Base-by-base conservation (phyloP, 2,797 vertebrate genomes). In the Acanthurus leucopareius region DNA sequence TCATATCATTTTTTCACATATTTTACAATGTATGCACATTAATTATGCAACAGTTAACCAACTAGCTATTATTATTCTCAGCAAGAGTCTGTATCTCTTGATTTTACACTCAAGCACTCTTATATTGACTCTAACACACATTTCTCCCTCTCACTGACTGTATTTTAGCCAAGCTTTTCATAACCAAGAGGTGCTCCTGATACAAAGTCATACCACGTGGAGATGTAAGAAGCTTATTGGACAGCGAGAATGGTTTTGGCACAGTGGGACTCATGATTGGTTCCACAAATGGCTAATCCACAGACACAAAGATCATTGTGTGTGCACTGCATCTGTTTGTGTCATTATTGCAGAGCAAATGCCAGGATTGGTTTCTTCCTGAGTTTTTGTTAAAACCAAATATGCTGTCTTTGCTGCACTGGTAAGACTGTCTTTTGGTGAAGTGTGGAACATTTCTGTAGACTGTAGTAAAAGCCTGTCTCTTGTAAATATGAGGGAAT, bases 201-300 rank as follows among this genome's bases (percentile, higher is more conserved):
- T 75, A 60, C 62, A 90, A 66, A 86, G 79, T 67, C 71, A 82
- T 65, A 77, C 14, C 35, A 25, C 82, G 76, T 44, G 10, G 64
- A 65, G 62, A 73, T 78, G 82, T 92, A 82, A 87, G 69, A 69
- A 66, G 81, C 68, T 77, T 85, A 76, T 47, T 73, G 73, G 75
- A 76, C 48, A 76, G 51, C 82, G 45, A 83, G 62, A 75, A 77
- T 77, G 67, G 28, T 64, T 86, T 73, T 86, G 80, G 79, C 81
- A 77, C 66, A 85, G 49, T 16, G n/a, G 64, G 64, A 85, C 73
- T 62, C 49, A 65, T 67, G 73, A 84, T 51, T 63, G 65, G 72
- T 83, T 84, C 68, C 66, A 86, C 75, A 85, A 85, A 88, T 53
- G 61, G 80, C 66, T 86, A 86, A 88, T 90, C 75, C 75, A 72